Percentiles rank a stretch among this genome's conserved stretches.
phyloP scores from a whole-genome alignment of 2,113 vertebrate genomes.

The Hemicordylus capensis region DNA sequence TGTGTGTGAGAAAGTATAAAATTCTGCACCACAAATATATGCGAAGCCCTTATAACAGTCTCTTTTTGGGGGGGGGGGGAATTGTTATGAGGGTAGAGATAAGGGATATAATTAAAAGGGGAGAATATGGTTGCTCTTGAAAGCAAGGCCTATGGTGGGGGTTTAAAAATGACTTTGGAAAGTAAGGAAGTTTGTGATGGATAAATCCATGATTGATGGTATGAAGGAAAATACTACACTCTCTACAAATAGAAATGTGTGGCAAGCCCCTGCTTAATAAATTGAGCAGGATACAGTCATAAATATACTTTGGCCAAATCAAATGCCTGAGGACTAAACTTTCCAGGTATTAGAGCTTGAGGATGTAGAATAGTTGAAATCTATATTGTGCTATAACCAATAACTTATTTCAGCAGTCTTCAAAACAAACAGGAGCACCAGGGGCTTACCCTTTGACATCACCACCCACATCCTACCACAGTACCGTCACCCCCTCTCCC shows the following conservation, averaged over 20 bases:
- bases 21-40: neutral
- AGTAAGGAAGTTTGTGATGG: too few species aligned
- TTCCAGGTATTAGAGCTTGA: neutral
- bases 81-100: too few species aligned
- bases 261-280: neutral
- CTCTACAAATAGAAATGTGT: neutral
- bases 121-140: neutral
- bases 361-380: neutral
- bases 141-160: neutral
- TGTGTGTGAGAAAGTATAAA: conserved; percentile 39
- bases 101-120: neutral
- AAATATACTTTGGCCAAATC: neutral
- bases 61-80: too few species aligned
- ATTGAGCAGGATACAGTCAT: neutral
- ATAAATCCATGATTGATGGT: neutral
- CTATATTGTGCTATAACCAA: conserved; percentile 27
- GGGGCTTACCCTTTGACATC: conserved; percentile 94
- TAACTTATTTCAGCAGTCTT: conserved; percentile 72
- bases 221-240: neutral
- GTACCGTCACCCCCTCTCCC: conserved; percentile 90
- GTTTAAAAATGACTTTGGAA: neutral
- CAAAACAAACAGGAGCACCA: conserved; percentile 81
- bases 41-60: conserved; percentile 17
- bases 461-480: conserved; percentile 91
- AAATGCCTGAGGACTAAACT: neutral